Evolutionary conservation across 2,888 invertebrate genomes (phyloP).

Genomic region (Harpalus rufipes): DNA sequence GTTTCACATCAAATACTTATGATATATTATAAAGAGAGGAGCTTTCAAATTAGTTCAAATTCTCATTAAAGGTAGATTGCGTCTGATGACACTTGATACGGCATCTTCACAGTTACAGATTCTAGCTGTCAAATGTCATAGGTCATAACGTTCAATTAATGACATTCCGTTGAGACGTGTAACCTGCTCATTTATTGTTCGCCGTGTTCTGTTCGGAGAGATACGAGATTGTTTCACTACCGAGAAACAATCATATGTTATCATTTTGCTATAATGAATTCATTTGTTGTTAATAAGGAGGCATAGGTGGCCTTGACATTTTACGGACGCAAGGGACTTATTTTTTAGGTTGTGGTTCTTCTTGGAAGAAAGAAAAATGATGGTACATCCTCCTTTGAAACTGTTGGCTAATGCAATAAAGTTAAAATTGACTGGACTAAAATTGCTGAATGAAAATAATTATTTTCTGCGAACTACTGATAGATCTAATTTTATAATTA

Average conservation of each 20-base stretch:
- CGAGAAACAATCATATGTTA: conserved; percentile 12
- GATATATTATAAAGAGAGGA: too few relatives aligned
- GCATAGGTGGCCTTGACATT: conserved; percentile 40
- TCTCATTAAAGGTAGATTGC: conserved; percentile 5
- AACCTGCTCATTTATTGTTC: conserved; percentile 19
- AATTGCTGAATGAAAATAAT: conserved; percentile 6
- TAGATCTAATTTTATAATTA: background rate
- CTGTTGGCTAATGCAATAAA: background rate
- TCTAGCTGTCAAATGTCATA: conserved; percentile 56
- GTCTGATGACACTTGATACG: conserved; percentile 8
- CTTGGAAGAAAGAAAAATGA: conserved; percentile 26
- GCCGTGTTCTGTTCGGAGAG: background rate
- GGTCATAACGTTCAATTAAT: conserved; percentile 61
- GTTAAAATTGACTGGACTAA: background rate
- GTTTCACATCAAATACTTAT: too few relatives aligned
- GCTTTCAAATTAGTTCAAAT: conserved; percentile 11
- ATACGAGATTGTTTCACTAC: conserved; percentile 17
- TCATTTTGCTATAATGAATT: conserved; percentile 44
- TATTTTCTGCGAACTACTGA: background rate
- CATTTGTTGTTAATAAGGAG: conserved; percentile 41
- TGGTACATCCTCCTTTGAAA: background rate
- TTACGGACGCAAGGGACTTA: conserved; percentile 24
- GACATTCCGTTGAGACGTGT: conserved; percentile 30
- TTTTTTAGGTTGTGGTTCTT: conserved; percentile 17
- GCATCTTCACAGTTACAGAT: conserved; percentile 17